Evolutionary conservation across 1,140 invertebrate genomes (phyloP), one percentile per base, ranked within the genome.

Genomic region (Penaeus indicus): DNA sequence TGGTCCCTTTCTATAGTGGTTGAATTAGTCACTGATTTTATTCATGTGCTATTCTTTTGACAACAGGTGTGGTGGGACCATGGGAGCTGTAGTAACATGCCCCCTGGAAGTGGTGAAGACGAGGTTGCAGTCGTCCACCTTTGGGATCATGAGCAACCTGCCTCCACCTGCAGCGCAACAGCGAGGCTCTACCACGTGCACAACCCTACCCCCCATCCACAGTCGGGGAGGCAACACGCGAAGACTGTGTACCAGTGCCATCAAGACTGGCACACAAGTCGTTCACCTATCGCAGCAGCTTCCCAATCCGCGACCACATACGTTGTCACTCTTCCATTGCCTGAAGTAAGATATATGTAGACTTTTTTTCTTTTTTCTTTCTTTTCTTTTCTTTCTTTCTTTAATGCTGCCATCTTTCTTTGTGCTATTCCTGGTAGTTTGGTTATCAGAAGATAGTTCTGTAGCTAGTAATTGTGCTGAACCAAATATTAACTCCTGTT

Each of bases 91-190:
- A 89, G 95, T 98, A 64, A 99, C 99, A 90, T 99, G 98, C 94
- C 99, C 99, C 0, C 94, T 99, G 90, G 99, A 99, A 94, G 98
- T 99, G 85, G 97, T 99, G 10, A 99, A 99, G 94, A 99, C 99
- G 4, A 95, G 99, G 77, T 94, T 99, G 84, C 99, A 99, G 93
- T 99, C 98, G 19, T 99, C 98, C 0, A 95, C 95, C 63, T 92
- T 92, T 82, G 95, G 95, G 54, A 96, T 96, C 92, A 93, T 93
- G 92, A 92, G 92, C 54, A 93, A 63, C 16, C 72, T 87, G 47
- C 90, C 85, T 13, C 86, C 93, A 87, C 94, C 93, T 25, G 90
- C 92, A 22, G 91, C 91, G 1, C 91, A 92, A 78, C 91, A 91
- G 77, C 93, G 93, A 27, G 93, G 94, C 81, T 93, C 94, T 63